phyloP scores from a whole-genome alignment of 2,113 vertebrate species.

The Tetraodon nigroviridis region DNA sequence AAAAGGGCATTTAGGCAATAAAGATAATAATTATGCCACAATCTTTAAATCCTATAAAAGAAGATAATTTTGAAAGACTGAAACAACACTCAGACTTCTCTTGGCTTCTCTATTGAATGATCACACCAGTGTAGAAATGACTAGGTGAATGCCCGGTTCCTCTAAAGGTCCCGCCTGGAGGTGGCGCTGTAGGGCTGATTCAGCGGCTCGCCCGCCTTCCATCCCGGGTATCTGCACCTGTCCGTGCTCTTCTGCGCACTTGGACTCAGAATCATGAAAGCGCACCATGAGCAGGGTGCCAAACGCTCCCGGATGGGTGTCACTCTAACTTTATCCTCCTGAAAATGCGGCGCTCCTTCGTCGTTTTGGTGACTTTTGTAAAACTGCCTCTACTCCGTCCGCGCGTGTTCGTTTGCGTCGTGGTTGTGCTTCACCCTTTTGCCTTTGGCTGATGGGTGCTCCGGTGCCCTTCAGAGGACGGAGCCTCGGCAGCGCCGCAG shows the following conservation, averaged over 20 bases:
- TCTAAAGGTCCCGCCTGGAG: slow-evolving; percentile 33
- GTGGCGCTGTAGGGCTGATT: slow-evolving; percentile 42
- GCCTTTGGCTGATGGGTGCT: slow-evolving; percentile 39
- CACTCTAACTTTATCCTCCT: not conserved
- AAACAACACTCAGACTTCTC: no score
- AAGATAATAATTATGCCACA: no score
- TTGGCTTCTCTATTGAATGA: no score
- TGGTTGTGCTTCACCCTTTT: slow-evolving; percentile 46
- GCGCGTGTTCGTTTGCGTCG: slow-evolving; percentile 37
- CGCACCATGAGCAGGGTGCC: slow-evolving; percentile 6
- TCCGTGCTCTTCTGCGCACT: slow-evolving; percentile 35
- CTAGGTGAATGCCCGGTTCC: no score
- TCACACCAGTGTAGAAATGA: no score
- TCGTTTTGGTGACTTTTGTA: slow-evolving; percentile 54
- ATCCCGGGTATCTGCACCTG: slow-evolving; percentile 27
- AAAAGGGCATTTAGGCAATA: no score
- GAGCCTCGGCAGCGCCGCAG: slow-evolving; percentile 25
- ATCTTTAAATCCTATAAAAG: no score
- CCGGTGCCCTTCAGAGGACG: slow-evolving; percentile 4
- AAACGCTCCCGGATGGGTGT: no score
- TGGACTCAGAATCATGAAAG: slow-evolving; percentile 25
- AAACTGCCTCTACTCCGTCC: slow-evolving; percentile 33
- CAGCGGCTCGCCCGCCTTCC: not conserved
- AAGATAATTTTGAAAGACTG: no score
- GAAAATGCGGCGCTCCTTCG: slow-evolving; percentile 31